Conservation (phyloP, 1,140 invertebrate genomes). For the Zaprionus vittiger region DNA sequence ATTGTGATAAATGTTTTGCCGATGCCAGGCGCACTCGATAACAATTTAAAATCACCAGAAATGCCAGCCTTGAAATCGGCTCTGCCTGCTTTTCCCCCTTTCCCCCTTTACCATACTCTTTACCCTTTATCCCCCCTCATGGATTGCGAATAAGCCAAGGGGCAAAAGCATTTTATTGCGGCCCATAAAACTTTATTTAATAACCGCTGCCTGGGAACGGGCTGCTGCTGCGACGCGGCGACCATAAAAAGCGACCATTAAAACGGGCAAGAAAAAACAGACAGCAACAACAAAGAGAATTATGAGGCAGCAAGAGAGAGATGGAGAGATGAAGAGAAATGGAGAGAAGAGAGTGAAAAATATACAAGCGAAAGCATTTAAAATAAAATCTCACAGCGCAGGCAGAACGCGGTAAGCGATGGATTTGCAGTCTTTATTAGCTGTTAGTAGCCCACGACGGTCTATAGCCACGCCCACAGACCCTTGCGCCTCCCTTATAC, state of each 20-base stretch:
- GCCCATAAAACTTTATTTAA: constrained; percentile 77
- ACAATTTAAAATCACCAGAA: constrained; percentile 11
- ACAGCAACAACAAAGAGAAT: constrained; percentile 11
- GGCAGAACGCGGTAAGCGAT: not conserved
- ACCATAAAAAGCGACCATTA: constrained; percentile 73
- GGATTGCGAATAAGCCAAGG: constrained; percentile 3
- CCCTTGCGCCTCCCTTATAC: not conserved
- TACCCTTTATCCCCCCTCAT: not conserved
- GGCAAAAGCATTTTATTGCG: constrained; percentile 49
- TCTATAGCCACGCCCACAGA: not conserved
- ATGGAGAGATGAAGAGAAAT: not conserved
- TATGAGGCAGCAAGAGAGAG: constrained; percentile 1
- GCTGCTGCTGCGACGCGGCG: constrained; percentile 16
- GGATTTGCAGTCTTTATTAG: constrained; percentile 60
- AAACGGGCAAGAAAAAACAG: constrained; percentile 51
- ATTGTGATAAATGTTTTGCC: not conserved
- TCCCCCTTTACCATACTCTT: not conserved
- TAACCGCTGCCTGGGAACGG: constrained; percentile 55
- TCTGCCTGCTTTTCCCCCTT: not conserved
- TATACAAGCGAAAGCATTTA: constrained; percentile 68
- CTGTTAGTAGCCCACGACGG: constrained; percentile 38
- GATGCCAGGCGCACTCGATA: constrained; percentile 11
- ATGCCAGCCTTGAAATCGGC: constrained; percentile 29
- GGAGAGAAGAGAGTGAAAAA: not conserved
- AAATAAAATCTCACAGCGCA: constrained; percentile 56